Conservation (phyloP, 2,797 vertebrate species). For the Phrynocephalus vlangalii region DNA sequence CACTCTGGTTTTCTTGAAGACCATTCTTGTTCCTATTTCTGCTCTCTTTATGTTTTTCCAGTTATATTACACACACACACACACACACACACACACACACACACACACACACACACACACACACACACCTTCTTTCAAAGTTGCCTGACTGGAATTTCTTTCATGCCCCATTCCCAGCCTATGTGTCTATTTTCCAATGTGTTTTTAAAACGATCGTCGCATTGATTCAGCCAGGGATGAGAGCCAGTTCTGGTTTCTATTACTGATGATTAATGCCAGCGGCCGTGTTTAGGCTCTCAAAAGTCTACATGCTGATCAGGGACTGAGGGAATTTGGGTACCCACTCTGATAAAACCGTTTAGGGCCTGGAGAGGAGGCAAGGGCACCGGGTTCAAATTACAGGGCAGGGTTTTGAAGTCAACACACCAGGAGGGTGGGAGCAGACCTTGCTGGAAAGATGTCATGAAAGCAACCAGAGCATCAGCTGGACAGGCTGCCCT, state of each 20-base stretch:
- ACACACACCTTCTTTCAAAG: constrained; percentile 13
- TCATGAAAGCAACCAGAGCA: not conserved
- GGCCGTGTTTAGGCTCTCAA: constrained; percentile 74
- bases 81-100: too few relatives aligned
- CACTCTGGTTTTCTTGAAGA: constrained; percentile 36
- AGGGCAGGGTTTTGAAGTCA: not conserved
- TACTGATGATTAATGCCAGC: constrained; percentile 82
- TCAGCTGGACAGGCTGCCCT: rapidly evolving
- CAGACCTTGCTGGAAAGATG: not conserved
- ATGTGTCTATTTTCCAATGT: constrained; percentile 74
- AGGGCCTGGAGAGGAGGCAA: not conserved
- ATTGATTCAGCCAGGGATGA: constrained; percentile 77
- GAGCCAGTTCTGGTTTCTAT: constrained; percentile 85
- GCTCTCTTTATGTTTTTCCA: constrained; percentile 70
- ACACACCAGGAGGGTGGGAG: constrained; percentile 39
- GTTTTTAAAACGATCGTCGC: constrained; percentile 64
- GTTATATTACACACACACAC: constrained; percentile 23
- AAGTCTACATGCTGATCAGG: constrained; percentile 73
- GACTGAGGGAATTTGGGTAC: constrained; percentile 72
- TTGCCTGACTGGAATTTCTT: constrained; percentile 77
- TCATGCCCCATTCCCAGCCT: constrained; percentile 75
- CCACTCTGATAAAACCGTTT: constrained; percentile 55
- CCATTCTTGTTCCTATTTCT: constrained; percentile 72
- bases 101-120: too few relatives aligned
- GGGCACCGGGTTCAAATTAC: constrained; percentile 42